These are phyloP conservation scores for Todiramphus chloris DNA, from an alignment of 2,113 vertebrate species.

Conservation along the genomic window DNA sequence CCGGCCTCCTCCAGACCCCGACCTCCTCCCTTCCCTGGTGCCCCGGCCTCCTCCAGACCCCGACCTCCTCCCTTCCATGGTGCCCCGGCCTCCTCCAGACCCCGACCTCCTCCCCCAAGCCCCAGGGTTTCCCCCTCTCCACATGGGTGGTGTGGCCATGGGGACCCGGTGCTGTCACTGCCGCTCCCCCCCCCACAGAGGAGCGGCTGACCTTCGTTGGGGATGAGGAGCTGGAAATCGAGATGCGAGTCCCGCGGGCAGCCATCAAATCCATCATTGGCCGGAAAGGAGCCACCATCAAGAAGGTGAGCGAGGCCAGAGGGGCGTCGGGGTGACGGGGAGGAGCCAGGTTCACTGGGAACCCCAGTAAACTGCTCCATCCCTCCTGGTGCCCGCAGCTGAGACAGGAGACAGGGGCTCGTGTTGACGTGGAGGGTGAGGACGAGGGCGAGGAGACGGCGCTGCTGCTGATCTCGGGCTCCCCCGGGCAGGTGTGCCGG, in stretches of 20 bases:
- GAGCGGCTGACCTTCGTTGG: constrained; percentile 45
- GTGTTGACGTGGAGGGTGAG: constrained; percentile 65
- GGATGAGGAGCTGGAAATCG: constrained; percentile 57
- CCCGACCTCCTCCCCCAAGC: neutral
- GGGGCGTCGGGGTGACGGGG: neutral
- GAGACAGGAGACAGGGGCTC: constrained; percentile 79
- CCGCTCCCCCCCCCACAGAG: constrained; percentile 25
- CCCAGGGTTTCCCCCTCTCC: neutral
- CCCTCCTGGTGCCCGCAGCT: constrained; percentile 65
- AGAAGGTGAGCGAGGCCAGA: neutral
- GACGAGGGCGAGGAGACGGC: constrained; percentile 47
- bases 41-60: neutral
- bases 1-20: neutral
- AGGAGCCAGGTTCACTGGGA: too few species aligned
- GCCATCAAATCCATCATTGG: constrained; percentile 70
- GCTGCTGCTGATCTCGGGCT: constrained; percentile 82
- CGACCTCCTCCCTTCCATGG: too few species aligned
- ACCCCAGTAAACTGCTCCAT: neutral
- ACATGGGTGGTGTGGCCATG: rapidly evolving
- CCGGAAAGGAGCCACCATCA: constrained; percentile 66
- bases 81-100: neutral
- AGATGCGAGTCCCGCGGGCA: constrained; percentile 49
- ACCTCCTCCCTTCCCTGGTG: too few species aligned
- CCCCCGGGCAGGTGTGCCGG: constrained; percentile 79
- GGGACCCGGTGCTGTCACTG: neutral